Conservation (phyloP, 2,113 vertebrate species). For the Mungos mungo region DNA sequence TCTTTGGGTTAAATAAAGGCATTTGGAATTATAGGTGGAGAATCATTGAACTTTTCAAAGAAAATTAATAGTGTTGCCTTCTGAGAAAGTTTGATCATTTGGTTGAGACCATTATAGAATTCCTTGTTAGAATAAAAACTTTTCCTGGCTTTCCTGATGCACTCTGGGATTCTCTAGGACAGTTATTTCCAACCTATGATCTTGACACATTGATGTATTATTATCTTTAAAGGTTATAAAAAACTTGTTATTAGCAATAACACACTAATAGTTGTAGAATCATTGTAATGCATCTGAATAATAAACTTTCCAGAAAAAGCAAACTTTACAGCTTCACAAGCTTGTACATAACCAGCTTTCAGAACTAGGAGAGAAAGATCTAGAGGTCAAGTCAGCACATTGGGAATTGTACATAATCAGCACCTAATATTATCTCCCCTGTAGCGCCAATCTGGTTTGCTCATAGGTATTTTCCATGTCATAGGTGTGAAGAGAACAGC, state of each 20-base stretch:
- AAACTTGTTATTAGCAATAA: not conserved
- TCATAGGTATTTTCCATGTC: not conserved
- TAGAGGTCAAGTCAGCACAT: not conserved
- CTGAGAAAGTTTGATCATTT: conserved; percentile 61
- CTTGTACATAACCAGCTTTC: not conserved
- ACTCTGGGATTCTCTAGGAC: not conserved
- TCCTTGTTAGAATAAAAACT: conserved; percentile 53
- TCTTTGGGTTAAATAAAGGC: conserved; percentile 77
- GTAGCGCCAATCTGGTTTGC: not conserved
- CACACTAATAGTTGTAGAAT: not conserved
- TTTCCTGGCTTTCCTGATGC: not conserved
- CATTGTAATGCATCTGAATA: not conserved
- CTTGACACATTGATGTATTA: not conserved
- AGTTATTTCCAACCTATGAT: not conserved
- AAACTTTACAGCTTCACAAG: not conserved
- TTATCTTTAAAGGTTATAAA: not conserved
- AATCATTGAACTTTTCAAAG: conserved; percentile 79
- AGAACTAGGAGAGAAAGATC: not conserved
- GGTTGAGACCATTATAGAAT: conserved; percentile 62
- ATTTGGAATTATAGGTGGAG: conserved; percentile 75
- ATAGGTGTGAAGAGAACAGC: not conserved
- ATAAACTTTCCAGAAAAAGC: not conserved
- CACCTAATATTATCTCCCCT: not conserved
- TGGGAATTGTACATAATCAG: not conserved
- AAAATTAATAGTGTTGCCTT: conserved; percentile 77